Base-by-base conservation (phyloP, 2,888 invertebrate species). In the Tuberolachnus salignus region DNA sequence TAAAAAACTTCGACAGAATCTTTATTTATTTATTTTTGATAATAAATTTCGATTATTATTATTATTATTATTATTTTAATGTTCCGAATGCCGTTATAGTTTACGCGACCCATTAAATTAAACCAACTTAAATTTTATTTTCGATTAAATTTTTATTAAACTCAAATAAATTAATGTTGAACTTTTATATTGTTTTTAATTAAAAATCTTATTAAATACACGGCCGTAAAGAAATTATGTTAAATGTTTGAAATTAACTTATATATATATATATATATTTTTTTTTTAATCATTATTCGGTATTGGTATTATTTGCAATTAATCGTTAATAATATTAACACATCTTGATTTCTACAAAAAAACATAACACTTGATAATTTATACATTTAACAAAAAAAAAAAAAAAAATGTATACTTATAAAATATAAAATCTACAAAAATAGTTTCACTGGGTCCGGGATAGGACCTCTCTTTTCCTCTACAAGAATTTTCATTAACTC, bases 151-250 rank as follows among this genome's bases (percentile, higher is more conserved):
- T 49, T 21, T 13, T 64, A 64, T 44, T 46, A 44, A 64, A 21
- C 64, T 16, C 21, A 44, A 64, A n/a, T 23, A 49, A 66, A 66
- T 66, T 23, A 49, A 10, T 66, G 21, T 16, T n/a, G 49, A 21
- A 66, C 49, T 49, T 66, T 66, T 16, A 66, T 66, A 49, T 66
- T 66, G 66, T 23, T 46, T 49, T 66, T 49, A 49, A 66, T 66
- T 49, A 66, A 49, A 66, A 49, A 23, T 66, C 16, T 16, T 66
- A 49, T 49, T 64, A 44, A 16, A 34, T 46, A 66, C 4, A 21
- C 19, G 11, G 19, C n/a, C 11, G 42, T 4, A 34, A 34, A 19
- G 11, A 21, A 46, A 46, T 66, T 66, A 64, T 46, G 44, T 64
- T 64, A 21, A 46, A 64, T 66, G 46, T 23, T 66, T 46, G 44